These are phyloP conservation scores for Prochilodus magdalenae DNA, from an alignment of 2,113 vertebrate species.

Conservation along the genomic window DNA sequence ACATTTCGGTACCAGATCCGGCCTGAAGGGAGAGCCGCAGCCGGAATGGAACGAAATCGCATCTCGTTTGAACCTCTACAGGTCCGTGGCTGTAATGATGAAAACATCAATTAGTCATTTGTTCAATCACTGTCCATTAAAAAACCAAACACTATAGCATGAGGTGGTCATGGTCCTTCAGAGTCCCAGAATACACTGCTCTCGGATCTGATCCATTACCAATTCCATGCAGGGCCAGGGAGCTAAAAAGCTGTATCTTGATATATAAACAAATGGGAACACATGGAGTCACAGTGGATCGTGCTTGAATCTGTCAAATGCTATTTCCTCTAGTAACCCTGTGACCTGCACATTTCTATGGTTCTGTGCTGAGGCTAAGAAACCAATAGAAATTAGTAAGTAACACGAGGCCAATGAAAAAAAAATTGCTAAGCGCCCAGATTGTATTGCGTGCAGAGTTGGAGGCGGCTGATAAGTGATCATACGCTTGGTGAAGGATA, in stretches of 20 bases:
- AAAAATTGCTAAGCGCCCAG: no score
- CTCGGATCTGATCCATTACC: conserved; percentile 59
- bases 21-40: not conserved
- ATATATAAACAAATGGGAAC: conserved; percentile 58
- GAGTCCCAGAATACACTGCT: conserved; percentile 41
- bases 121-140: conserved; percentile 10
- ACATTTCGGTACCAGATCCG: conserved; percentile 18
- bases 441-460: no score
- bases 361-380: no score
- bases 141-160: not conserved
- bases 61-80: conserved; percentile 34
- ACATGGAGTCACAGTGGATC: conserved; percentile 41
- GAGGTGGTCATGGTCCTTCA: not conserved
- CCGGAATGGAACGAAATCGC: not conserved
- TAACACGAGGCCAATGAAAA: no score
- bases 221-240: conserved; percentile 54
- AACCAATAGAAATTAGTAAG: no score
- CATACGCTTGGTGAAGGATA: no score
- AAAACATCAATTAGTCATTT: conserved; percentile 34
- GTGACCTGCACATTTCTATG: no score
- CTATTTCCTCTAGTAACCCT: no score
- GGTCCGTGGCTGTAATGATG: not conserved
- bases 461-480: no score
- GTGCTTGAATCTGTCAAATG: no score
- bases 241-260: conserved; percentile 58